phyloP scores from a whole-genome alignment of 2,113 vertebrate genomes.

The Limnothrissa miodon region DNA sequence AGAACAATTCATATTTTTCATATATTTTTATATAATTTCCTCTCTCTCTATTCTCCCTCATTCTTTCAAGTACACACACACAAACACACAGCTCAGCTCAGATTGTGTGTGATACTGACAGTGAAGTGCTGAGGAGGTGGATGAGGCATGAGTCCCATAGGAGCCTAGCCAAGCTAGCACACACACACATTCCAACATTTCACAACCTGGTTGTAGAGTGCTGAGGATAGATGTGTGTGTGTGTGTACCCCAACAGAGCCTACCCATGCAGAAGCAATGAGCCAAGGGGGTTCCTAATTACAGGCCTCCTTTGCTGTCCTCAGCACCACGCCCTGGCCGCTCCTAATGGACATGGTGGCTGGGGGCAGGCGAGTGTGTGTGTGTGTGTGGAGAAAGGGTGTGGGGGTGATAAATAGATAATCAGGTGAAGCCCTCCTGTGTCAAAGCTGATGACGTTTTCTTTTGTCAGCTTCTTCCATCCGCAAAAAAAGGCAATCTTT shows the following conservation, averaged over 20 bases:
- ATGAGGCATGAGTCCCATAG: constrained; percentile 45
- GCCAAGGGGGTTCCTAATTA: constrained; percentile 55
- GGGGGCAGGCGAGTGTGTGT: neutral
- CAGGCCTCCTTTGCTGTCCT: constrained; percentile 57
- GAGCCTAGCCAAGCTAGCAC: constrained; percentile 57
- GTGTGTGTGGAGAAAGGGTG: constrained; percentile 20
- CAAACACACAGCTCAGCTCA: neutral
- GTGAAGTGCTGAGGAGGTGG: neutral
- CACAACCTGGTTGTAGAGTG: neutral
- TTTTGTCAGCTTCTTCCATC: neutral
- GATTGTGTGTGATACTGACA: neutral
- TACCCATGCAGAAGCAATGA: constrained; percentile 58
- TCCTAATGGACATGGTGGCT: constrained; percentile 56
- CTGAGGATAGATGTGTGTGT: neutral
- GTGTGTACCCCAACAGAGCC: constrained; percentile 54
- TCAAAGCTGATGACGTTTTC: neutral
- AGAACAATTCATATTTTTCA: neutral
- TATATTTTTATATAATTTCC: neutral
- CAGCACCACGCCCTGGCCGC: constrained; percentile 59
- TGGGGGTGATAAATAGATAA: constrained; percentile 57
- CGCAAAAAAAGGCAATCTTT: neutral
- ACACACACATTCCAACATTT: neutral
- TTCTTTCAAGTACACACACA: neutral
- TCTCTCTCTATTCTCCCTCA: neutral
- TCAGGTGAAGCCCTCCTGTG: constrained; percentile 21